Conservation (phyloP, 2,113 vertebrate species). For the Notechis scutatus region DNA sequence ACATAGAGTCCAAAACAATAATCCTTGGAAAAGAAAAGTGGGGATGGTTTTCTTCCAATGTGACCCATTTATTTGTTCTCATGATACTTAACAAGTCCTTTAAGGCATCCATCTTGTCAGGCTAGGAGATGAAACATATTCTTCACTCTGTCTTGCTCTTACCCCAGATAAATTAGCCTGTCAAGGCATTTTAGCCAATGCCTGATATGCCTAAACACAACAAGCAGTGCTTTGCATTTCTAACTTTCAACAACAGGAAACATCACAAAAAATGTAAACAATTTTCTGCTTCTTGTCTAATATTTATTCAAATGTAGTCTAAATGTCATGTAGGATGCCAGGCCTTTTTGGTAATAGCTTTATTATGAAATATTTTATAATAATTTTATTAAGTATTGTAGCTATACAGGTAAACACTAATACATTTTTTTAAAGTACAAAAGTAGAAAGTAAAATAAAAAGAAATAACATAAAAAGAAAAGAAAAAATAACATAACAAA, state of each 20-base stretch:
- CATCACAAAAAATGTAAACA: not conserved
- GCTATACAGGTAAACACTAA: not conserved
- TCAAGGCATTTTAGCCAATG: constrained; percentile 15
- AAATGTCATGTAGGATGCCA: not conserved
- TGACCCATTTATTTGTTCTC: constrained; percentile 6
- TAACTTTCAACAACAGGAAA: not conserved
- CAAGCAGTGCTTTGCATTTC: not conserved
- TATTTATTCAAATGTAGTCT: not conserved
- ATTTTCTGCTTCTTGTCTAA: not conserved
- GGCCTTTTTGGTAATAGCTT: not conserved
- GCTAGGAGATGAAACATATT: constrained; percentile 7
- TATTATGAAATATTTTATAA: not conserved
- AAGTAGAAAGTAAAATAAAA: not conserved
- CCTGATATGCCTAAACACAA: constrained; percentile 13
- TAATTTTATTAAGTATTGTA: not conserved
- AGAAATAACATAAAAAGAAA: not conserved
- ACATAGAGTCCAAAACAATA: not conserved
- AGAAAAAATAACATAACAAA: not conserved
- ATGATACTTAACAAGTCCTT: constrained; percentile 3
- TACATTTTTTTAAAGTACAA: not conserved
- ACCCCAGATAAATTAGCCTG: constrained; percentile 17
- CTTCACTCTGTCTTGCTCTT: constrained; percentile 8
- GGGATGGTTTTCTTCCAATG: not conserved
- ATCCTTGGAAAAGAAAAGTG: constrained; percentile 3
- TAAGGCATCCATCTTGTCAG: constrained; percentile 17